These are phyloP conservation scores for Gymnocephalus cernua DNA, from an alignment of 2,113 vertebrate species.

Conservation along the genomic window DNA sequence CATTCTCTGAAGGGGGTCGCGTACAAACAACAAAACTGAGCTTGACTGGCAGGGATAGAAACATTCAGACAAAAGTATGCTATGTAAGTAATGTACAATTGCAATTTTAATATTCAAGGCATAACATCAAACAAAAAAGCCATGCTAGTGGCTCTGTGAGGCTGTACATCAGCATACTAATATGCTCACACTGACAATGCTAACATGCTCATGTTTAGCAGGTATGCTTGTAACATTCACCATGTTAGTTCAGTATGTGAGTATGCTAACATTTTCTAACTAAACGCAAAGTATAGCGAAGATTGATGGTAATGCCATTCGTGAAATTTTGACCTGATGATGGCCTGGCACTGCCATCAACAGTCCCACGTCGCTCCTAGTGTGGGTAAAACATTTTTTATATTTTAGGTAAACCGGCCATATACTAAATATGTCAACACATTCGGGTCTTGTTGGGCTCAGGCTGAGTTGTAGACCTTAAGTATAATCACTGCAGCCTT, in stretches of 20 bases:
- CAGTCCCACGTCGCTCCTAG: background rate
- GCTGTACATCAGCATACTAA: background rate
- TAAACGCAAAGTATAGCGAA: background rate
- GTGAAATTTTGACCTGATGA: background rate
- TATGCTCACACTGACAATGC: background rate
- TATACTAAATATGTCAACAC: slow-evolving; percentile 5
- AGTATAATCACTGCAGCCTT: slow-evolving; percentile 40
- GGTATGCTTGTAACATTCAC: background rate
- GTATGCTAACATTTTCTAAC: background rate
- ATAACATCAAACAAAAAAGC: background rate
- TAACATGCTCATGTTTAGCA: background rate
- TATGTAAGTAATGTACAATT: slow-evolving; percentile 9
- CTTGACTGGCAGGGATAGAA: slow-evolving; percentile 5
- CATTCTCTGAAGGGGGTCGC: background rate
- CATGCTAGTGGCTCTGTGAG: background rate
- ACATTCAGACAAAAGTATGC: slow-evolving; percentile 3
- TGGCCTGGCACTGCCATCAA: background rate
- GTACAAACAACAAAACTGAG: slow-evolving; percentile 28
- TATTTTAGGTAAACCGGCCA: too few relatives aligned
- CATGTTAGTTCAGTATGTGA: background rate
- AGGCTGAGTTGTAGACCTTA: slow-evolving; percentile 3
- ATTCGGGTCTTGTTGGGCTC: slow-evolving; percentile 27
- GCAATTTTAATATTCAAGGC: slow-evolving; percentile 28
- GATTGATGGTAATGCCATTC: background rate
- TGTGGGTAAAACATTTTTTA: too few relatives aligned